Base-by-base conservation (phyloP, 2,888 invertebrate genomes). In the Hedya salicella region DNA sequence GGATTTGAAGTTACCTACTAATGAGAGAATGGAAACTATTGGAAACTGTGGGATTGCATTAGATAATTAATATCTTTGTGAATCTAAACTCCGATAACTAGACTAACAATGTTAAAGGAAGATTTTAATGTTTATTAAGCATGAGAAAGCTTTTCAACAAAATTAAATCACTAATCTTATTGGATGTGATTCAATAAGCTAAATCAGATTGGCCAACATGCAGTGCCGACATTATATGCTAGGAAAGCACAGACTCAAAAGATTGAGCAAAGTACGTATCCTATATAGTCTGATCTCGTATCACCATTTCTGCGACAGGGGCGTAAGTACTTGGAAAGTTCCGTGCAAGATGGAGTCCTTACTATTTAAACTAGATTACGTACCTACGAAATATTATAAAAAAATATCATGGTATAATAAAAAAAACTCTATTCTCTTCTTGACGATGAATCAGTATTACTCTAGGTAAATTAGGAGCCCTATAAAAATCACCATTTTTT, bases 281-380 rank as follows among this genome's bases (percentile, higher is more conserved):
- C 50, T 59, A 32, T 46, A 44, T 60, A 66, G 66, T 32, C 54
- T 54, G 54, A 66, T 61, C 60, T 61, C 61, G 61, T 61, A 66
- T 54, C 60, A 30, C 66, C 54, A 39, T 54, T 61, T 66, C 54
- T 53, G 53, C 40, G 61, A 61, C 61, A 53, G 42, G 30, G 42
- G 39, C n/a, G 40, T 65, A 65, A 53, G 66, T 40, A 66, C 53
- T 66, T 61, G 48, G 36, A 61, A 66, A 66, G 48, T 66, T 61
- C 32, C 54, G 32, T 48, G 60, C 48, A 49, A 54, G 60, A 54
- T 54, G 32, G 42, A 63, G 16, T 30, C 61, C 48, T 32, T 66
- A 66, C 66, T 48, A 66, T 42, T 21, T 53, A 39, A 21, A 54
- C 48, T 54, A 54, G 48, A 61, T 52, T 40, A n/a, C n/a, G n/a